phyloP scores from a whole-genome alignment of 2,797 vertebrate species.

The Jordanella pulchra region DNA sequence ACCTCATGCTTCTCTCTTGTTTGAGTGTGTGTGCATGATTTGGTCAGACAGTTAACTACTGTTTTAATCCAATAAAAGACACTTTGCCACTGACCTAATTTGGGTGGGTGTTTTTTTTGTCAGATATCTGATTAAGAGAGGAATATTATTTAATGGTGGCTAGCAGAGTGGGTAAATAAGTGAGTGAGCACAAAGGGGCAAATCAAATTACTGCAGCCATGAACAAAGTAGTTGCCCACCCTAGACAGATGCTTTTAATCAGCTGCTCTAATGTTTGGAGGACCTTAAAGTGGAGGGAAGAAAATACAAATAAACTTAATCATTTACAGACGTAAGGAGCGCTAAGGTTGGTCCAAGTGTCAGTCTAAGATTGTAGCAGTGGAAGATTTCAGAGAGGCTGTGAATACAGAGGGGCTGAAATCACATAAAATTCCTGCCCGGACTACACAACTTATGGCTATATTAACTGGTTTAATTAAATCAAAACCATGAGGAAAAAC shows the following conservation, averaged over 20 bases:
- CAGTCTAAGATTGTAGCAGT: not conserved
- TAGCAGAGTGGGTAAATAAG: constrained; percentile 64
- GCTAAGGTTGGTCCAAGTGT: not conserved
- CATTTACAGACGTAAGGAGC: not conserved
- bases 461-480: constrained; percentile 19
- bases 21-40: constrained; percentile 1
- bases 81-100: constrained; percentile 38
- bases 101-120: constrained; percentile 23
- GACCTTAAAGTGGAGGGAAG: not conserved
- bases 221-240: constrained; percentile 44
- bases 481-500: constrained; percentile 27
- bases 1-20: not conserved
- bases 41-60: constrained; percentile 34
- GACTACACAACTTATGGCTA: constrained; percentile 16
- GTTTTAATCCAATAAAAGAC: constrained; percentile 58
- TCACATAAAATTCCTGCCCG: constrained; percentile 17
- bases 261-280: constrained; percentile 26
- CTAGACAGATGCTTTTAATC: constrained; percentile 63
- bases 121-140: constrained; percentile 64
- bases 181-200: constrained; percentile 51
- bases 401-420: constrained; percentile 25
- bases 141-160: constrained; percentile 70
- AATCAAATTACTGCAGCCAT: constrained; percentile 60
- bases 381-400: not conserved
- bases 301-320: not conserved